Base-by-base conservation (phyloP, 1,140 invertebrate genomes). In the Leucophenga varia region DNA sequence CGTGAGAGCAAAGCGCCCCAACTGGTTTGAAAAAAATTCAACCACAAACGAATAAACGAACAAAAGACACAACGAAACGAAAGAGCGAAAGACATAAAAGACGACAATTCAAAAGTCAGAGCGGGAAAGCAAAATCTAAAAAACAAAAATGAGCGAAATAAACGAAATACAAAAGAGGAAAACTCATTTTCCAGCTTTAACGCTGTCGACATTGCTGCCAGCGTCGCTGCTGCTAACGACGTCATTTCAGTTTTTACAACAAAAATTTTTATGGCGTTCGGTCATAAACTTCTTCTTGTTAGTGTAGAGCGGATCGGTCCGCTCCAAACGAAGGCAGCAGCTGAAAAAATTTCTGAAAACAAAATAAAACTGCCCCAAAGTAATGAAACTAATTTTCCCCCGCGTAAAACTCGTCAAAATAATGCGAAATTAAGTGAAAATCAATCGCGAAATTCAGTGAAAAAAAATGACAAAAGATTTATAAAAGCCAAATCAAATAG, bases 221-320 rank as follows among this genome's bases (percentile, higher is more conserved):
- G n/a, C n/a, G n/a, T n/a, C n/a, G n/a, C n/a, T n/a, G n/a, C n/a
- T n/a, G n/a, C n/a, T n/a, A n/a, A n/a, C n/a, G n/a, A n/a, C n/a
- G n/a, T n/a, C n/a, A n/a, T n/a, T 70, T 58, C 60, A 59, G 63
- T 64, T 72, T 72, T 73, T 70, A 73, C 63, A 70, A 63, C 63
- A 64, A 67, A 64, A 67, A 64, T 64, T 73, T 52, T 73, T 72
- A 73, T 73, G 65, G 63, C 70, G 73, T 73, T 73, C 65, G 69
- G 70, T 70, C 70, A 56, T 73, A 72, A 73, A 73, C 70, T 73
- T 68, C 70, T 42, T 46, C 46, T 68, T 72, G 69, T 72, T 72
- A 60, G 69, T 72, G 59, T 70, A 58, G 69, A 72, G 70, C 65
- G 70, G 68, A 67, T 67, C 60, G 54, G 55, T 59, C 54, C 61